Base-by-base conservation (phyloP, 2,113 vertebrate species). In the Cinclus cinclus region DNA sequence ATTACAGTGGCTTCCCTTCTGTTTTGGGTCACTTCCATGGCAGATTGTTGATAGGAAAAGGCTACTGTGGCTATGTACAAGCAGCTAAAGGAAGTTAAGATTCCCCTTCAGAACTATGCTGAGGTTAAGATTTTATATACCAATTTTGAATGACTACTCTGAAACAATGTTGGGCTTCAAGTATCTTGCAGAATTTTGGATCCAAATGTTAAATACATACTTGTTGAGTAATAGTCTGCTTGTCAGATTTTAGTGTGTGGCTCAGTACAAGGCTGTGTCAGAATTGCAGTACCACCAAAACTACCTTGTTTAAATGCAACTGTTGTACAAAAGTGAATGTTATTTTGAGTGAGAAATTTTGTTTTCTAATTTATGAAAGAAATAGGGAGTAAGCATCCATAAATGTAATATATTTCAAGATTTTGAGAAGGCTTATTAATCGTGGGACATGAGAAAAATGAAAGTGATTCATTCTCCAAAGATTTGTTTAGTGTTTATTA, bases 331-430 rank as follows among this genome's bases (percentile, higher is more conserved):
- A 97, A 96, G 87, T 95, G 92, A 92, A 89, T 96, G 89, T 96
- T 97, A 68, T 63, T 91, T 97, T 93, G 95, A 94, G 83, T 95
- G 87, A 96, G 96, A 94, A 95, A 83, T 79, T 90, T 53, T 95
- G 94, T 87, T 96, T 94, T 90, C 81, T 91, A 65, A 90, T 89
- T 92, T 94, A 76, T 67, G 53, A 74, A 93, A 87, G 83, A 96
- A 89, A 4, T 76, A 5, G 89, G 64, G 90, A 97, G 80, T 90
- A 92, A 91, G 86, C 92, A 94, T 97, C 70, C 70, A 7, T 85
- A 89, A 70, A 31, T 71, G 83, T 83, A 55, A 55, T 31, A 18
- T 91, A 42, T 81, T 83, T 80, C 31, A 24, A 88, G 18, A 60
- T 82, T 95, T 86, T 78, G 56, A 70, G 95, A 91, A 87, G 42